Conservation (phyloP, 2,797 vertebrate species). For the Morus bassanus region DNA sequence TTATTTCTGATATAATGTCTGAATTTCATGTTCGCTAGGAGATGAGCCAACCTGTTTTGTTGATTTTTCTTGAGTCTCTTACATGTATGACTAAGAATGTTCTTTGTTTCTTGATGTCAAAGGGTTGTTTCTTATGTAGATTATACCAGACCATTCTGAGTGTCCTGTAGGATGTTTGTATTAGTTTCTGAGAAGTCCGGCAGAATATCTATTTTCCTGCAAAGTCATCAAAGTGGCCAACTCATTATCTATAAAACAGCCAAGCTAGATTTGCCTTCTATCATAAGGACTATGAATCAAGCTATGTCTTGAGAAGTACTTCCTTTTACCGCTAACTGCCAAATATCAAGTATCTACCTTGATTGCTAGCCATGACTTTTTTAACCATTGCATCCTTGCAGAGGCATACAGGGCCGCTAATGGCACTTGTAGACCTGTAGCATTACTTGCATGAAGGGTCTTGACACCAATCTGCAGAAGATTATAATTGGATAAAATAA, state of each 20-base stretch:
- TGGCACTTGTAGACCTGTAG: background rate
- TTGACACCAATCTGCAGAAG: background rate
- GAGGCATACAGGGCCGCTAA: background rate
- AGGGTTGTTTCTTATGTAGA: background rate
- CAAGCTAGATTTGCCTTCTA: background rate
- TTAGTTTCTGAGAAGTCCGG: background rate
- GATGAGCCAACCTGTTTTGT: background rate
- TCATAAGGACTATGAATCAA: background rate
- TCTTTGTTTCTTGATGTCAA: background rate
- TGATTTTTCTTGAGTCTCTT: background rate
- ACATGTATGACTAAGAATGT: background rate
- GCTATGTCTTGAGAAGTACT: background rate
- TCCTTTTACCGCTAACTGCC: background rate
- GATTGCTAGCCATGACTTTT: background rate
- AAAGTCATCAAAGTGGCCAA: background rate
- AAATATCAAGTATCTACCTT: background rate
- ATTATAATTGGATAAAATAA: background rate
- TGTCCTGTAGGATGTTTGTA: background rate
- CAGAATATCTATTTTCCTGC: background rate
- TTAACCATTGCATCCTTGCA: background rate
- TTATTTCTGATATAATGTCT: background rate
- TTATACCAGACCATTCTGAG: background rate
- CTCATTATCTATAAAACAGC: background rate
- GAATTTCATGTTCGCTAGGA: background rate
- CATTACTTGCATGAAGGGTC: background rate